A percentile compares a stretch with the other conserved stretches of the same genome.
Conservation (phyloP, 2,888 invertebrate species). For the Mimas tiliae region DNA sequence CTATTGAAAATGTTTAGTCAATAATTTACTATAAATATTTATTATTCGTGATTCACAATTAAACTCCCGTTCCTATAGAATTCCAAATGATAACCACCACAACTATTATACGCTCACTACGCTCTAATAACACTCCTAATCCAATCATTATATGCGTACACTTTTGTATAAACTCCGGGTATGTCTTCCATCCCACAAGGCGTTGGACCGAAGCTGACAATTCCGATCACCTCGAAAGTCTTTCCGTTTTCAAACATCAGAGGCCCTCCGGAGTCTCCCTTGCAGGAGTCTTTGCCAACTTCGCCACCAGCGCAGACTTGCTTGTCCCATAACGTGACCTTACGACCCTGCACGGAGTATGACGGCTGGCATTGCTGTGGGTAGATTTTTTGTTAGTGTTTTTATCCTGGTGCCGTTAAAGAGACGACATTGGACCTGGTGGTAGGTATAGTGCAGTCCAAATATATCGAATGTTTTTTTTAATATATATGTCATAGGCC, state of each 20-base stretch:
- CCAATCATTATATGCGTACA: slow-evolving; percentile 70
- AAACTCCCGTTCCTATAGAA: no score
- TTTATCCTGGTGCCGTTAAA: background rate
- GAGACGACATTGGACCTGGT: no score
- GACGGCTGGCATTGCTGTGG: slow-evolving; percentile 22
- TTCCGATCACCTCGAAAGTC: slow-evolving; percentile 66
- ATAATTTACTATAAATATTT: no score
- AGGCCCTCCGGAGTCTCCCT: slow-evolving; percentile 87
- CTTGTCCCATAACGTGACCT: slow-evolving; percentile 25
- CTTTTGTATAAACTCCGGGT: slow-evolving; percentile 87
- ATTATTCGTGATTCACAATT: no score
- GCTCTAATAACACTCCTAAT: slow-evolving; percentile 29
- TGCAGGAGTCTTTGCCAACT: slow-evolving; percentile 70
- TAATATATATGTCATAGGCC: no score
- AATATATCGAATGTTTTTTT: no score
- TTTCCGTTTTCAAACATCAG: slow-evolving; percentile 73
- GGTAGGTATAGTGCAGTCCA: no score
- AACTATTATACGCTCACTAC: background rate
- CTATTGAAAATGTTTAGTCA: no score
- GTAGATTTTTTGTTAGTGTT: background rate
- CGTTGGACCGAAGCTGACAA: slow-evolving; percentile 87
- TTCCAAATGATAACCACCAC: background rate
- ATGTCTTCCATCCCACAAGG: slow-evolving; percentile 85
- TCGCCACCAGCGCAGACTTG: slow-evolving; percentile 28
- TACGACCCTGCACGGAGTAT: slow-evolving; percentile 18